Evolutionary conservation across 2,113 vertebrate species (phyloP).

Genomic region (Trinectes maculatus): DNA sequence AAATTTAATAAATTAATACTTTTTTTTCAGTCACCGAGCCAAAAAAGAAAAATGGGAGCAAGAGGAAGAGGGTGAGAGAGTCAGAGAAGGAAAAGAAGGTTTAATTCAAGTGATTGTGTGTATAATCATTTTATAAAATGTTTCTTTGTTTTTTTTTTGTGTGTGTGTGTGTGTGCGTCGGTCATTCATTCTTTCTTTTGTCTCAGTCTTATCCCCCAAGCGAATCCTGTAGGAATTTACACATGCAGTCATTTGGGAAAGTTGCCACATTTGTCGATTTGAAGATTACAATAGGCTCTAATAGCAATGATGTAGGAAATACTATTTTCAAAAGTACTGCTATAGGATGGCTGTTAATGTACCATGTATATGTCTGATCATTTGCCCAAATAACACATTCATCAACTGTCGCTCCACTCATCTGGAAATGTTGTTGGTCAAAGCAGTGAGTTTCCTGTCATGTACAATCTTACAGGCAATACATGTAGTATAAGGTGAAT

Average conservation of each 20-base stretch:
- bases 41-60: slow-evolving; percentile 57
- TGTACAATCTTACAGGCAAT: not conserved
- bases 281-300: slow-evolving; percentile 11
- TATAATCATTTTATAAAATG: slow-evolving; percentile 11
- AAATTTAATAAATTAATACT: slow-evolving; percentile 82
- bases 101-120: slow-evolving; percentile 55
- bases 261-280: slow-evolving; percentile 30
- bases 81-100: slow-evolving; percentile 33
- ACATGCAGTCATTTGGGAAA: slow-evolving; percentile 32
- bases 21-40: slow-evolving; percentile 38
- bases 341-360: not conserved
- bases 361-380: not conserved
- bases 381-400: slow-evolving; percentile 5
- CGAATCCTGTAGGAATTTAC: slow-evolving; percentile 29
- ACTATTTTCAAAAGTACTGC: not conserved
- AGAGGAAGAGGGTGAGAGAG: not conserved
- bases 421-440: not conserved
- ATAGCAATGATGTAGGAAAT: not conserved
- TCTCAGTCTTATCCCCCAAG: not conserved
- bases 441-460: not conserved
- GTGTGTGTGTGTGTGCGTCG: no score
- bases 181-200: slow-evolving; percentile 25
- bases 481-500: not conserved
- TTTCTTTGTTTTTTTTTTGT: slow-evolving; percentile 10
- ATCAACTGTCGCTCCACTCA: not conserved